phyloP scores from a whole-genome alignment of 2,888 invertebrate species.

The Lissonota sp. region DNA sequence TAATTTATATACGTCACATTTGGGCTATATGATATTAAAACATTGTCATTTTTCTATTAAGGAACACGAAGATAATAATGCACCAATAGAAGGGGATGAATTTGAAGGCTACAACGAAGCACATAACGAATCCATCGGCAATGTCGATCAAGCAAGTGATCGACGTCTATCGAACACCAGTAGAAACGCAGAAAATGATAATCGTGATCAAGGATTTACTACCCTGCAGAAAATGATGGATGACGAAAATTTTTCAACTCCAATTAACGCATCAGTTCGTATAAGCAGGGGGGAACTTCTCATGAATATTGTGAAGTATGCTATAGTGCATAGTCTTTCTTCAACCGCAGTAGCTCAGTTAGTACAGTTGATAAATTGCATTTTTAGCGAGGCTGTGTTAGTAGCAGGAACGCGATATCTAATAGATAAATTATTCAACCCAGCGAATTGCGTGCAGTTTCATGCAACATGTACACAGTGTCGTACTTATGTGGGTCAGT shows the following conservation, averaged over 20 bases:
- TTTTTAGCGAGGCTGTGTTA: slow-evolving; percentile 16
- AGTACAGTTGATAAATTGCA: slow-evolving; percentile 28
- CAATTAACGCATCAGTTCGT: slow-evolving; percentile 1
- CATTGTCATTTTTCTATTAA: background rate
- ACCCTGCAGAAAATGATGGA: slow-evolving; percentile 17
- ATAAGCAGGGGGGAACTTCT: slow-evolving; percentile 22
- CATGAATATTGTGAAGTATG: slow-evolving; percentile 19
- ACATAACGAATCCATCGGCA: slow-evolving; percentile 2
- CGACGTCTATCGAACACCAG: background rate
- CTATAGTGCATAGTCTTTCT: slow-evolving; percentile 22
- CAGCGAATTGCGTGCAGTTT: slow-evolving; percentile 27
- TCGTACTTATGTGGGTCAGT: slow-evolving; percentile 31
- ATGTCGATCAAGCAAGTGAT: slow-evolving; percentile 6
- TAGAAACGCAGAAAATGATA: slow-evolving; percentile 1
- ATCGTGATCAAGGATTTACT: slow-evolving; percentile 13
- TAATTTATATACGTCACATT: slow-evolving; percentile 12
- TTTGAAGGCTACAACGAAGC: slow-evolving; percentile 9
- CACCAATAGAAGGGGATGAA: slow-evolving; percentile 3
- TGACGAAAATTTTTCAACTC: slow-evolving; percentile 23
- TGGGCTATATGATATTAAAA: slow-evolving; percentile 8
- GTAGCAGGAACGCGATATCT: slow-evolving; percentile 26
- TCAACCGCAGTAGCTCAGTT: slow-evolving; percentile 22
- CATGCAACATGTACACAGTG: slow-evolving; percentile 45
- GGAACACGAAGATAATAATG: slow-evolving; percentile 24
- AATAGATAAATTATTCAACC: slow-evolving; percentile 36